Evolutionary conservation across 37 sponge, comb jelly and placozoan species (phyloP).

Genomic region (Dysidea cf. avara): DNA sequence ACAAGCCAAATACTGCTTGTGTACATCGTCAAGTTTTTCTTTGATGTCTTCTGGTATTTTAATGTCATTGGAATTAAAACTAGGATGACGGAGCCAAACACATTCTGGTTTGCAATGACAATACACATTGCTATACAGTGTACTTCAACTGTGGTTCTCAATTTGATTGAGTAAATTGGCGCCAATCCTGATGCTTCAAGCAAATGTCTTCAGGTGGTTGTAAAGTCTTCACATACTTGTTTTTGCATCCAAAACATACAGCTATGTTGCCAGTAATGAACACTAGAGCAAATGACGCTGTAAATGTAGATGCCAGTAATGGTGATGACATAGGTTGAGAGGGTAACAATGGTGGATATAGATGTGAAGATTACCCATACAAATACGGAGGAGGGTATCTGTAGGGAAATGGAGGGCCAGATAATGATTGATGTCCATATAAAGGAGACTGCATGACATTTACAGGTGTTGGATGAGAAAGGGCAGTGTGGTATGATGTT

Average conservation of each 20-base stretch:
- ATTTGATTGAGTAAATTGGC: slow-evolving; percentile 19
- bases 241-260: slow-evolving; percentile 34
- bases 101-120: slow-evolving; percentile 22
- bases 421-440: too few species aligned
- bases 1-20: too few species aligned
- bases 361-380: too few species aligned
- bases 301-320: too few species aligned
- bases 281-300: background rate
- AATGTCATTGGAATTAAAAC: background rate
- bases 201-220: slow-evolving; percentile 25
- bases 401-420: too few species aligned
- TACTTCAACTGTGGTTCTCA: slow-evolving; percentile 13
- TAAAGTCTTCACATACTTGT: slow-evolving; percentile 2
- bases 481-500: too few species aligned
- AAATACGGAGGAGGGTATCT: too few species aligned
- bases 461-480: background rate
- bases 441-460: too few species aligned
- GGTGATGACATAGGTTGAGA: too few species aligned
- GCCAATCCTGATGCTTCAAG: slow-evolving; percentile 38
- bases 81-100: slow-evolving; percentile 19
- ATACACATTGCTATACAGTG: slow-evolving; percentile 9
- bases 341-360: too few species aligned
- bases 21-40: too few species aligned
- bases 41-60: background rate
- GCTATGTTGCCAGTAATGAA: slow-evolving; percentile 28